Conservation (phyloP, 2,113 vertebrate species). For the Etheostoma cragini region DNA sequence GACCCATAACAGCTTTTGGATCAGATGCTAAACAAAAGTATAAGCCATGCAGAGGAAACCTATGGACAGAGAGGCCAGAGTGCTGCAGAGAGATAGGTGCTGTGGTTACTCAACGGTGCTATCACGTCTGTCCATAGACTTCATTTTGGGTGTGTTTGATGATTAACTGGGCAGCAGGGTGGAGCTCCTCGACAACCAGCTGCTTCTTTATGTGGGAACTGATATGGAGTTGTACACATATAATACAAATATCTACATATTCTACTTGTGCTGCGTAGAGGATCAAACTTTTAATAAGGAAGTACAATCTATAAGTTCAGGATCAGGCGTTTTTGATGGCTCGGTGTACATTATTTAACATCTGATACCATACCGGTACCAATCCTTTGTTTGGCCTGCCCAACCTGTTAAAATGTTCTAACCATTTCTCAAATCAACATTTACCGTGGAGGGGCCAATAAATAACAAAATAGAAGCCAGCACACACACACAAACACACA, state of each 20-base stretch:
- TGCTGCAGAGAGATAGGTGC: conserved; percentile 31
- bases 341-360: background rate
- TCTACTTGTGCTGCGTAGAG: background rate
- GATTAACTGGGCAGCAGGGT: conserved; percentile 20
- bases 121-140: conserved; percentile 47
- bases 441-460: background rate
- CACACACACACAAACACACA: background rate
- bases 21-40: background rate
- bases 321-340: background rate
- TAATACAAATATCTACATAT: background rate
- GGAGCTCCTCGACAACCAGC: conserved; percentile 8
- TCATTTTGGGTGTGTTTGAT: conserved; percentile 52
- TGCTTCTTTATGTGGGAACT: background rate
- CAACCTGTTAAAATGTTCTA: background rate
- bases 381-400: background rate
- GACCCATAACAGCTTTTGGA: background rate
- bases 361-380: background rate
- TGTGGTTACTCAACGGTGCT: conserved; percentile 16
- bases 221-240: background rate
- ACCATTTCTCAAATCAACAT: background rate
- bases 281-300: background rate
- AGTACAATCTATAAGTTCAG: background rate
- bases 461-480: background rate
- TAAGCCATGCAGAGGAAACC: conserved; percentile 1
- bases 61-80: background rate